phyloP scores from a whole-genome alignment of 1,140 invertebrate species.

The Pseudomyrmex pallidus region DNA sequence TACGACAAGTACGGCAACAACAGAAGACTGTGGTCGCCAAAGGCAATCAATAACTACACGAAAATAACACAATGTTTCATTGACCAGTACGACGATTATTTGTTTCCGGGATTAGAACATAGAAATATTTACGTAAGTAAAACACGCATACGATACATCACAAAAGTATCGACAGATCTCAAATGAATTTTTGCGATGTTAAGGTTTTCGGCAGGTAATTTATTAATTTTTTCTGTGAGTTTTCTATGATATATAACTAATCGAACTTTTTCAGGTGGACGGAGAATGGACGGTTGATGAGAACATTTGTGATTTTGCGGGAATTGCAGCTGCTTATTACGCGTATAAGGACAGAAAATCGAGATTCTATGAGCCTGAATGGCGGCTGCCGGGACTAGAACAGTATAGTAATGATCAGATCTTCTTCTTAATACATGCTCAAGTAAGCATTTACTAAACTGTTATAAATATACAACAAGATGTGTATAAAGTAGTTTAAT shows the following conservation, averaged over 20 bases:
- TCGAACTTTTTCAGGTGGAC: conserved; percentile 68
- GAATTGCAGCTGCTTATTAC: conserved; percentile 68
- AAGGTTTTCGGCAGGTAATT: not conserved
- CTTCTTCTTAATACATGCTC: conserved; percentile 85
- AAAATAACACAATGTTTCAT: too few species aligned
- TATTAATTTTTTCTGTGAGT: not conserved
- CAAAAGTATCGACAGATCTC: too few species aligned
- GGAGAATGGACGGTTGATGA: conserved; percentile 85
- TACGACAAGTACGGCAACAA: too few species aligned
- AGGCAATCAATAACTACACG: too few species aligned
- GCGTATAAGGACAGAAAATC: conserved; percentile 62
- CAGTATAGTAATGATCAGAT: conserved; percentile 80
- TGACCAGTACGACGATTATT: too few species aligned
- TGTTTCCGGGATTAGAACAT: too few species aligned
- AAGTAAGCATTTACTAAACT: conserved; percentile 75
- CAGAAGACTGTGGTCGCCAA: too few species aligned
- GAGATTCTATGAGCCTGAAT: conserved; percentile 30
- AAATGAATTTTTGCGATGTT: too few species aligned
- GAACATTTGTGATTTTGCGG: conserved; percentile 88
- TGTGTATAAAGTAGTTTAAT: not conserved
- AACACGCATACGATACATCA: too few species aligned
- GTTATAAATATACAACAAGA: not conserved
- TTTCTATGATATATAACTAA: not conserved
- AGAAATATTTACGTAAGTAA: too few species aligned
- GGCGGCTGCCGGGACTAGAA: conserved; percentile 82